phyloP scores from a whole-genome alignment of 2,113 vertebrate genomes.

The Leucopsar rothschildi region DNA sequence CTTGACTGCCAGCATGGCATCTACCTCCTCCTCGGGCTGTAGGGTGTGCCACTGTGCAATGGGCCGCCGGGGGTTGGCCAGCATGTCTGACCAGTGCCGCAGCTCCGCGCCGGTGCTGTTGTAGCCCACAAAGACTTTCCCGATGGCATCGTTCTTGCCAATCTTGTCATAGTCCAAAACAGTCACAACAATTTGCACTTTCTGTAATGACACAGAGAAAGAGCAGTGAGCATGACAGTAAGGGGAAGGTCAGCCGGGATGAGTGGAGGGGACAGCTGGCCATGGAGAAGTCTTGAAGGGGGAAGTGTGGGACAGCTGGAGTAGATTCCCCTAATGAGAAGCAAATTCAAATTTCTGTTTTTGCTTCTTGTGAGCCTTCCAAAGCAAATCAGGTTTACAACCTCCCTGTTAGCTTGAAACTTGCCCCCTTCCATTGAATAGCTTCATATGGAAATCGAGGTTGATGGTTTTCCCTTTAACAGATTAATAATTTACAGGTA shows the following conservation, averaged over 20 bases:
- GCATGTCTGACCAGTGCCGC: slow-evolving; percentile 98
- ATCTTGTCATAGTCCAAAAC: slow-evolving; percentile 99
- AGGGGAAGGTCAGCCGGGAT: background rate
- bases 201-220: slow-evolving; percentile 74
- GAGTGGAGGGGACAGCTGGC: background rate
- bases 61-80: slow-evolving; percentile 97
- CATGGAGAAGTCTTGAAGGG: background rate
- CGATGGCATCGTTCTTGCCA: slow-evolving; percentile 99
- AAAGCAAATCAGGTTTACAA: background rate
- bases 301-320: background rate
- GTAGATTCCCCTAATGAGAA: background rate
- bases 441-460: background rate
- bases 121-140: slow-evolving; percentile 98
- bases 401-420: background rate
- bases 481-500: background rate
- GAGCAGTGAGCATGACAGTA: background rate
- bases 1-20: slow-evolving; percentile 92
- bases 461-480: background rate
- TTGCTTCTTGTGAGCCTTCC: background rate
- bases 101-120: slow-evolving; percentile 97
- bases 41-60: slow-evolving; percentile 98
- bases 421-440: background rate
- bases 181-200: slow-evolving; percentile 99
- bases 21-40: slow-evolving; percentile 94
- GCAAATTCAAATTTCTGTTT: background rate